Percentiles rank a stretch among this genome's conserved stretches.
These are phyloP conservation scores for Drosophila triauraria DNA, from an alignment of 1,140 invertebrate species.

Conservation along the genomic window DNA sequence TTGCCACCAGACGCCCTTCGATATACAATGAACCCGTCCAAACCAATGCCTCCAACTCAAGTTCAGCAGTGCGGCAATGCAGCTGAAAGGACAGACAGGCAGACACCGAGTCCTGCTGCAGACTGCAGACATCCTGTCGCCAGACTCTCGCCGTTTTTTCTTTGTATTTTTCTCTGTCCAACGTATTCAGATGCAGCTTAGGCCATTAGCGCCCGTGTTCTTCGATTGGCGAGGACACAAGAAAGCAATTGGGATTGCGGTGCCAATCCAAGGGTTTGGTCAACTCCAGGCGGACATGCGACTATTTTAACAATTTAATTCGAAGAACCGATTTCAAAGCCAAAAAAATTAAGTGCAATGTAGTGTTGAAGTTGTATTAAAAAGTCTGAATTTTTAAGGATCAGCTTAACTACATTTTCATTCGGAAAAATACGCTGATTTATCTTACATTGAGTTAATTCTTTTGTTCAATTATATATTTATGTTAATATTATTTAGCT, in stretches of 20 bases:
- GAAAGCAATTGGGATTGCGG: conserved; percentile 46
- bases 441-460: too few species aligned
- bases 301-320: neutral
- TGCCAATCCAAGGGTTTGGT: conserved; percentile 24
- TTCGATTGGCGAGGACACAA: conserved; percentile 46
- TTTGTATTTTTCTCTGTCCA: neutral
- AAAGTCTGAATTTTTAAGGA: neutral
- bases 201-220: conserved; percentile 45
- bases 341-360: too few species aligned
- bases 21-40: conserved; percentile 23
- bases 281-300: conserved; percentile 4
- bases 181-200: conserved; percentile 43
- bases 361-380: neutral
- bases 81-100: conserved; percentile 53
- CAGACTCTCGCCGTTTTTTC: conserved; percentile 24
- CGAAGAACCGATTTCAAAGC: neutral
- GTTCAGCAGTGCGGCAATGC: conserved; percentile 76
- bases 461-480: too few species aligned
- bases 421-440: too few species aligned
- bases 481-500: too few species aligned
- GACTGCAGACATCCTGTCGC: conserved; percentile 47
- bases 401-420: neutral
- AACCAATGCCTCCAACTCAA: conserved; percentile 33
- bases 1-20: neutral
- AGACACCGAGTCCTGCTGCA: conserved; percentile 35